Evolutionary conservation across 1,140 invertebrate genomes (phyloP).

Genomic region (Onthophagus taurus): DNA sequence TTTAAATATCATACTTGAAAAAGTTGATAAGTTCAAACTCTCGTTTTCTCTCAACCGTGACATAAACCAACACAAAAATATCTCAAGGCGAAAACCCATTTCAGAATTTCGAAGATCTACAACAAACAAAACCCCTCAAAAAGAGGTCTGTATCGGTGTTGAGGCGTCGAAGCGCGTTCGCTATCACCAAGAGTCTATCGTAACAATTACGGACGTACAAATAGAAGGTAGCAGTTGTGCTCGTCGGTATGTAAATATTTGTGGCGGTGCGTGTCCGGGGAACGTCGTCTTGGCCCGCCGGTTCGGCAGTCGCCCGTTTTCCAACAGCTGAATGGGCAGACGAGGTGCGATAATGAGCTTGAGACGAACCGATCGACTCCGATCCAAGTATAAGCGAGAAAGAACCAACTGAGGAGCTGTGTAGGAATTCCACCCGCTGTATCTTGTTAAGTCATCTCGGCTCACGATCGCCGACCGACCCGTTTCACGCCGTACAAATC

Average conservation of each 20-base stretch:
- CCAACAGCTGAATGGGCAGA: conserved; percentile 28
- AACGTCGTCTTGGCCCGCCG: too few species aligned
- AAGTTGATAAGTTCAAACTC: too few species aligned
- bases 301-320: conserved; percentile 29
- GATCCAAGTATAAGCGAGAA: conserved; percentile 17
- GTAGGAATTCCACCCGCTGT: conserved; percentile 36
- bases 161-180: too few species aligned
- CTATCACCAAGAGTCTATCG: too few species aligned
- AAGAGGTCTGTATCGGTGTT: too few species aligned
- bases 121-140: too few species aligned
- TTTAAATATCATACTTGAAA: too few species aligned
- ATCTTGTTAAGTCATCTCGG: conserved; percentile 37
- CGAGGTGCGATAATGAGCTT: conserved; percentile 36
- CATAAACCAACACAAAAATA: too few species aligned
- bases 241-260: conserved; percentile 19
- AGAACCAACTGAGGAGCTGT: conserved; percentile 26
- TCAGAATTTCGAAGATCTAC: too few species aligned
- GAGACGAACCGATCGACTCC: conserved; percentile 23
- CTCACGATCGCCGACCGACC: conserved; percentile 31
- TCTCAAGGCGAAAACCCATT: too few species aligned
- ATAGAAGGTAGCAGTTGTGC: conserved; percentile 13
- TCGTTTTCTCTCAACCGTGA: too few species aligned
- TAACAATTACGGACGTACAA: conserved; percentile 10
- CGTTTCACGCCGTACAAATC: conserved; percentile 20
- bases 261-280: conserved; percentile 17